These are phyloP conservation scores for Drosophila nasuta DNA, from an alignment of 1,140 invertebrate genomes.

Conservation along the genomic window DNA sequence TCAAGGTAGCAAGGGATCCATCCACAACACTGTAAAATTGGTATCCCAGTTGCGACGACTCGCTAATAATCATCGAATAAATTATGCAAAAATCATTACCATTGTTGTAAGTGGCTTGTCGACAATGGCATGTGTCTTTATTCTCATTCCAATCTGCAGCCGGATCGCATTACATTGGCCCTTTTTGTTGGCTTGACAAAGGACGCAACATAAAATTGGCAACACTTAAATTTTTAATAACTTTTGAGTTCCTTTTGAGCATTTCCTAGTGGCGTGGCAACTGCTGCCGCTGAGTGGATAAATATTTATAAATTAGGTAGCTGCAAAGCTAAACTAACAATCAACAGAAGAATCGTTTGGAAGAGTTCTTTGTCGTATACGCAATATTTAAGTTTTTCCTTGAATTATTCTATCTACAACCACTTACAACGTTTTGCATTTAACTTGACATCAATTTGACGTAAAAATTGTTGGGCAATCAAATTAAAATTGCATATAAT, in stretches of 20 bases:
- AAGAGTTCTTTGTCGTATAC: too few relatives aligned
- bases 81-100: conserved; percentile 81
- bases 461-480: conserved; percentile 72
- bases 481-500: conserved; percentile 79
- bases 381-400: too few relatives aligned
- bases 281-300: background rate
- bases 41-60: conserved; percentile 46
- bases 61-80: conserved; percentile 82
- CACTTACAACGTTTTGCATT: background rate
- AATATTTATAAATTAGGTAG: background rate
- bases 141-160: background rate
- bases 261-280: conserved; percentile 14
- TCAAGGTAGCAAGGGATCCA: conserved; percentile 30
- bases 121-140: conserved; percentile 27
- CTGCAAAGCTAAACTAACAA: background rate
- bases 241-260: conserved; percentile 26
- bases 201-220: conserved; percentile 56
- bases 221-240: conserved; percentile 76
- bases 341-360: too few relatives aligned
- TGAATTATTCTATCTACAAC: too few relatives aligned
- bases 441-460: conserved; percentile 20
- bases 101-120: conserved; percentile 78
- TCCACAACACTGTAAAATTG: conserved; percentile 51
- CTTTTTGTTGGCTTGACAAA: conserved; percentile 10
- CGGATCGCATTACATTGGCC: conserved; percentile 66